phyloP scores from a whole-genome alignment of 2,797 vertebrate species.

The Enteromius radiatus region DNA sequence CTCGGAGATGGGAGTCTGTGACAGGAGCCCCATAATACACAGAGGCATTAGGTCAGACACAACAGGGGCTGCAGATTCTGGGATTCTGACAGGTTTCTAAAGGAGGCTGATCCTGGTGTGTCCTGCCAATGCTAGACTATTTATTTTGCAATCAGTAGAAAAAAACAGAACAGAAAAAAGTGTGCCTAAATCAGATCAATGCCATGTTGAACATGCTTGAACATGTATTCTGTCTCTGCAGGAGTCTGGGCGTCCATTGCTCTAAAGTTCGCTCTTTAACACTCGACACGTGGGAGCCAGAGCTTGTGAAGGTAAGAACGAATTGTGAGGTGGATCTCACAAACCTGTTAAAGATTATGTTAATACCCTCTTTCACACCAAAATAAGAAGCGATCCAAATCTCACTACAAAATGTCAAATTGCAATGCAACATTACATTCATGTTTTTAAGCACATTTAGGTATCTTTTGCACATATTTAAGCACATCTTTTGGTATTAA shows the following conservation, averaged over 20 bases:
- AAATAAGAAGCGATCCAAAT: neutral
- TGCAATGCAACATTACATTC: neutral
- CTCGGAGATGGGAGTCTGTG: neutral
- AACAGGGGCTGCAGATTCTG: constrained; percentile 22
- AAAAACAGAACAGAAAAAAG: neutral
- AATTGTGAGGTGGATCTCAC: neutral
- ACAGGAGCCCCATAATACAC: neutral
- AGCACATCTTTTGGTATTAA: too few relatives aligned
- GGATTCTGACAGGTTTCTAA: neutral
- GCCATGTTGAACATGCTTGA: neutral
- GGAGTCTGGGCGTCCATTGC: constrained; percentile 97
- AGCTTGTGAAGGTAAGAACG: constrained; percentile 87
- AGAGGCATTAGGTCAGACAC: constrained; percentile 29
- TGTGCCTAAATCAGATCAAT: neutral
- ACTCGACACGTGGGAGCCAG: constrained; percentile 97
- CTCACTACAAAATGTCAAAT: neutral
- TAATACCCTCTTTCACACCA: neutral
- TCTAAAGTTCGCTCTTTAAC: constrained; percentile 98
- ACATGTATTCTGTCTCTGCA: constrained; percentile 59
- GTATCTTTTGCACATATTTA: too few relatives aligned
- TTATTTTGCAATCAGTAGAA: neutral
- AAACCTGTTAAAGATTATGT: neutral
- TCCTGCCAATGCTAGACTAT: neutral
- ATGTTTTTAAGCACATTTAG: neutral
- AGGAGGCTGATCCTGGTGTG: neutral